These are phyloP conservation scores for Buceros bicornis DNA, from an alignment of 2,797 vertebrate species.

Conservation along the genomic window DNA sequence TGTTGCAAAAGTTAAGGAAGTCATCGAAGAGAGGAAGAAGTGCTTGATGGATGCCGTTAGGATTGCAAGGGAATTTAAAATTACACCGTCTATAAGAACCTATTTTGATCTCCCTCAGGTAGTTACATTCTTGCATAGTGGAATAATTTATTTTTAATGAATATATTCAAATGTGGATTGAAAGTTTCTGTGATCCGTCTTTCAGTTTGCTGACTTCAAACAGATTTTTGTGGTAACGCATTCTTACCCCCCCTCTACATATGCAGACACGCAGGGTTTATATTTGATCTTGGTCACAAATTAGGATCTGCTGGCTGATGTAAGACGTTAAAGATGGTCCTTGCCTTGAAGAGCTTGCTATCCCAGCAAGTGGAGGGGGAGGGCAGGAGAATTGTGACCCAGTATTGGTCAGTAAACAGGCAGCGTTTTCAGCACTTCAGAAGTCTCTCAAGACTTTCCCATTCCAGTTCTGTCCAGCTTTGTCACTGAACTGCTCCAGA, in stretches of 20 bases:
- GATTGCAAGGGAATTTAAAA: conserved; percentile 70
- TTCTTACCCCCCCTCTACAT: not conserved
- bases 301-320: not conserved
- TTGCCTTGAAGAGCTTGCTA: not conserved
- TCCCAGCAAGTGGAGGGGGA: not conserved
- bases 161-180: not conserved
- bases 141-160: not conserved
- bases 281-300: not conserved
- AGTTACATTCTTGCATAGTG: not conserved
- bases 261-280: not conserved
- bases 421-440: not conserved
- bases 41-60: conserved; percentile 74
- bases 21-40: conserved; percentile 73
- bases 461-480: not conserved
- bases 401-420: not conserved
- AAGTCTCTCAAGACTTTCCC: not conserved
- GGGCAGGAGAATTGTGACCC: not conserved
- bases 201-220: not conserved
- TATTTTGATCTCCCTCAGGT: conserved; percentile 75
- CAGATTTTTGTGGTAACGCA: not conserved
- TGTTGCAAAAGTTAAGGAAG: conserved; percentile 68
- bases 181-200: not conserved
- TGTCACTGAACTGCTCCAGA: not conserved
- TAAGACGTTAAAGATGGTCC: not conserved
- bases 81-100: conserved; percentile 41